Evolutionary conservation across 1,140 invertebrate species (phyloP).

Genomic region (Zaprionus tsacasi): DNA sequence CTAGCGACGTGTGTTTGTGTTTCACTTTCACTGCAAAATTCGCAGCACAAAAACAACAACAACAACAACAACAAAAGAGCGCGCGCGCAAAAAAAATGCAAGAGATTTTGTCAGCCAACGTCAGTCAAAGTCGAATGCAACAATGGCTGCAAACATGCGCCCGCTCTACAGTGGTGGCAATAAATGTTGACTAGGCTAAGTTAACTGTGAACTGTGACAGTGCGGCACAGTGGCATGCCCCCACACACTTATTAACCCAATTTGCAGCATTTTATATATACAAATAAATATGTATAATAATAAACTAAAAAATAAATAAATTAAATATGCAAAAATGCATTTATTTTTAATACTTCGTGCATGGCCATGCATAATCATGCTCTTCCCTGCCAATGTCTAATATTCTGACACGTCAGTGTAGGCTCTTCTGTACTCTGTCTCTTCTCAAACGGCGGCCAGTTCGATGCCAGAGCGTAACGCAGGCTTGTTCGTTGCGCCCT

Average conservation of each 20-base stretch:
- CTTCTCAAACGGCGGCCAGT: background rate
- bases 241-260: too few species aligned
- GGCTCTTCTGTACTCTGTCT: too few species aligned
- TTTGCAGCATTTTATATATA: background rate
- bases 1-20: constrained; percentile 22
- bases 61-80: constrained; percentile 10
- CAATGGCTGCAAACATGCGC: constrained; percentile 9
- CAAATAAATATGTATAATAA: background rate
- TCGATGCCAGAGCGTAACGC: background rate
- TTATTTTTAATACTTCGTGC: too few species aligned
- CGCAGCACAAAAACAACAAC: constrained; percentile 22
- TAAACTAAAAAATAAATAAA: background rate
- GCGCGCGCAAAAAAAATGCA: background rate
- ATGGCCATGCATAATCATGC: background rate
- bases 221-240: background rate
- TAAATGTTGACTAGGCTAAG: background rate
- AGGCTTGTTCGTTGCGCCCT: too few species aligned
- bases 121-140: constrained; percentile 28
- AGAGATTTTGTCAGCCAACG: constrained; percentile 27
- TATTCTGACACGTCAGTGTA: constrained; percentile 37
- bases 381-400: constrained; percentile 8
- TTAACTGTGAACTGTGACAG: background rate
- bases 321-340: too few species aligned
- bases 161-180: constrained; percentile 4
- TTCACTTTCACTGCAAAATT: constrained; percentile 63